These are phyloP conservation scores for Onychostoma macrolepis DNA, from an alignment of 2,113 vertebrate species.

Conservation along the genomic window DNA sequence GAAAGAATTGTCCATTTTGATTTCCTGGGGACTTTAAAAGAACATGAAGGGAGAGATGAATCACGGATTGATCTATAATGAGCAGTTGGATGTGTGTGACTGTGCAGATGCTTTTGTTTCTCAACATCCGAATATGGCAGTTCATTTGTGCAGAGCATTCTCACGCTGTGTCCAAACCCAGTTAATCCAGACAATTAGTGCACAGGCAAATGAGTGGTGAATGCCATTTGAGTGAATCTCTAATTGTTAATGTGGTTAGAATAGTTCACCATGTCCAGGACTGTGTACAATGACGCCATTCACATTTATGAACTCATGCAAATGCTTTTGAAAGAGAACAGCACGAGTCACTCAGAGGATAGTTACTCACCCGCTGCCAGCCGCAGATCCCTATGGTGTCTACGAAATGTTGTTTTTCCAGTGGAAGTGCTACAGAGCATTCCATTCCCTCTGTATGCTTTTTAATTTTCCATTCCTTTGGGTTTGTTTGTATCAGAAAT, in stretches of 20 bases:
- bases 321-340: not conserved
- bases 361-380: not conserved
- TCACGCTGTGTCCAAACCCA: not conserved
- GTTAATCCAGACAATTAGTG: not conserved
- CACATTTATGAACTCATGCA: not conserved
- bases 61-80: not conserved
- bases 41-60: not conserved
- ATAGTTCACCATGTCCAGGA: not conserved
- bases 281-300: not conserved
- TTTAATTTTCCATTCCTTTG: conserved; percentile 4
- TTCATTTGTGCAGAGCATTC: not conserved
- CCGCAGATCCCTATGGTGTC: not conserved
- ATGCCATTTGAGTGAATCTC: not conserved
- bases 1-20: not conserved
- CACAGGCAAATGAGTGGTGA: not conserved
- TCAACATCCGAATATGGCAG: not conserved
- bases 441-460: not conserved
- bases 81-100: not conserved
- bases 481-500: not conserved
- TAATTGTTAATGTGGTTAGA: not conserved
- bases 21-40: not conserved
- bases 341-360: not conserved
- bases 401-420: not conserved
- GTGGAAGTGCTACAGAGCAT: not conserved
- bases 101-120: conserved; percentile 5